These are phyloP conservation scores for Rhinophrynus dorsalis DNA, from an alignment of 2,797 vertebrate species.

Conservation along the genomic window DNA sequence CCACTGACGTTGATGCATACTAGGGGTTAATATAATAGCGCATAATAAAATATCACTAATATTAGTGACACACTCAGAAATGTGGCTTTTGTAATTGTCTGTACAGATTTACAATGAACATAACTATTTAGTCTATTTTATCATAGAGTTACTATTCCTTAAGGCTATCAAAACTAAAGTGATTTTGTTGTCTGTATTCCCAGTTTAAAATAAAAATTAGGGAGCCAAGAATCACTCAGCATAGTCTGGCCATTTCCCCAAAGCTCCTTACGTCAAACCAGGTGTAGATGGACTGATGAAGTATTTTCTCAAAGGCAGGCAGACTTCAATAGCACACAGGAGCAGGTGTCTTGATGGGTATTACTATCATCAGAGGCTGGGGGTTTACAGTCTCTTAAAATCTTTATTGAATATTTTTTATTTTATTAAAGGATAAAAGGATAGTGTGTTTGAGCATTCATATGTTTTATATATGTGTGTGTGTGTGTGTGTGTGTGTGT, in stretches of 20 bases:
- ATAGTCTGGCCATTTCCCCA: constrained; percentile 44
- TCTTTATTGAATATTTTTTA: no score
- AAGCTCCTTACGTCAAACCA: constrained; percentile 55
- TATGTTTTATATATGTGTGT: no score
- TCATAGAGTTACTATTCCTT: neutral
- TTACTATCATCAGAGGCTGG: constrained; percentile 51
- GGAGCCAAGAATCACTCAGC: constrained; percentile 54
- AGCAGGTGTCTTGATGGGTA: constrained; percentile 52
- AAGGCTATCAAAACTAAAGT: constrained; percentile 27
- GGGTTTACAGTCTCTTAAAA: no score
- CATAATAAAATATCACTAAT: no score
- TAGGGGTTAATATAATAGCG: no score
- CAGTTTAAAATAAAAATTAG: constrained; percentile 19
- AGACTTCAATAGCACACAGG: constrained; percentile 54
- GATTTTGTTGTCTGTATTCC: constrained; percentile 46
- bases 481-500: no score
- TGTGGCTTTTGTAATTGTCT: no score
- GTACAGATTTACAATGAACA: neutral
- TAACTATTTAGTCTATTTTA: neutral
- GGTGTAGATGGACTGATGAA: constrained; percentile 53
- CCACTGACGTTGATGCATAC: no score
- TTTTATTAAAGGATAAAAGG: no score
- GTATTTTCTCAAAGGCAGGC: constrained; percentile 52
- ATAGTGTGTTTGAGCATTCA: no score
- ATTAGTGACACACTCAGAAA: no score